A percentile compares a stretch with the other conserved stretches of the same genome.
Conservation (phyloP, 2,113 vertebrate genomes). For the Muntiacus muntjak region DNA sequence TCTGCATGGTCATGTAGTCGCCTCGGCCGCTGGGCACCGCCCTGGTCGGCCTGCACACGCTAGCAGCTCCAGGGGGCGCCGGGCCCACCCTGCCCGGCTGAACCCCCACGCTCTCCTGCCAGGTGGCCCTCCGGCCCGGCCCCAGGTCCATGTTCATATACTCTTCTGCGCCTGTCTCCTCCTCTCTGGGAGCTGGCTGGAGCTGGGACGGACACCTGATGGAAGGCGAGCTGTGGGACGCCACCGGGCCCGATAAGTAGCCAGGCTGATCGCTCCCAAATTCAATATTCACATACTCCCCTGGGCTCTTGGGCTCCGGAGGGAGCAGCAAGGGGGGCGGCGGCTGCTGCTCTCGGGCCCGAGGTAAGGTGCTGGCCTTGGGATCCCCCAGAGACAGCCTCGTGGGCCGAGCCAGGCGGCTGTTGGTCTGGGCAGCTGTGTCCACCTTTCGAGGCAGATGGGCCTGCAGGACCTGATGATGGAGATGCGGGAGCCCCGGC, state of each 20-base stretch:
- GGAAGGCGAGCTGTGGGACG: conserved; percentile 60
- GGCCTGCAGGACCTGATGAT: conserved; percentile 57
- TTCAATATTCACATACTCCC: conserved; percentile 91
- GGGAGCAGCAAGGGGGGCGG: conserved; percentile 72
- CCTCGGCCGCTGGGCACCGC: conserved; percentile 62
- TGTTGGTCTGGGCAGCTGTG: conserved; percentile 79
- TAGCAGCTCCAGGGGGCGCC: conserved; percentile 57
- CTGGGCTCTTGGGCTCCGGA: conserved; percentile 88
- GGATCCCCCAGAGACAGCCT: conserved; percentile 85
- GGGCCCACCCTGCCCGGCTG: conserved; percentile 51
- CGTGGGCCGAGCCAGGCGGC: conserved; percentile 84
- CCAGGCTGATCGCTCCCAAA: conserved; percentile 81
- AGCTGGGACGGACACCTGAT: conserved; percentile 63
- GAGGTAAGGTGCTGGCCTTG: conserved; percentile 88
- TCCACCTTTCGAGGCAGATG: conserved; percentile 78
- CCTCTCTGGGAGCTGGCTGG: conserved; percentile 66
- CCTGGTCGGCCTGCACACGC: conserved; percentile 52
- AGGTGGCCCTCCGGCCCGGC: conserved; percentile 67
- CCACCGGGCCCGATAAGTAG: conserved; percentile 64
- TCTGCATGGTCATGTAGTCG: conserved; percentile 86
- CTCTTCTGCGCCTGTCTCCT: conserved; percentile 76
- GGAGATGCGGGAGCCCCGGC: conserved; percentile 33
- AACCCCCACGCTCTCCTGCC: conserved; percentile 59
- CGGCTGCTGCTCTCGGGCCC: conserved; percentile 82
- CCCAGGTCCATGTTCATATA: conserved; percentile 90